Conservation (phyloP, 2,113 vertebrate species). For the Amblyornis subalaris region DNA sequence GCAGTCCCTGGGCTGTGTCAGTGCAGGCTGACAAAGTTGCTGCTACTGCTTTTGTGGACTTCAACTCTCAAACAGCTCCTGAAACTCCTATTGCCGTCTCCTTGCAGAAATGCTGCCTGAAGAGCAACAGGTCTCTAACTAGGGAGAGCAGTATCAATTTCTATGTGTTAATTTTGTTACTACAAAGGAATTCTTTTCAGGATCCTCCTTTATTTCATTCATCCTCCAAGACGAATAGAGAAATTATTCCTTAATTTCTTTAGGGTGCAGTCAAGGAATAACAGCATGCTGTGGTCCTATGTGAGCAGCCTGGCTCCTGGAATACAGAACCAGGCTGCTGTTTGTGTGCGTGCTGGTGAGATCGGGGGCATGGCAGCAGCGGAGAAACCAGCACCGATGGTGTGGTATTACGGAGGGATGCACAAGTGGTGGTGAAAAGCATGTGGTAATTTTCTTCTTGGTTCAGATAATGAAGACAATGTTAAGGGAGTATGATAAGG, state of each 20-base stretch:
- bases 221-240: not conserved
- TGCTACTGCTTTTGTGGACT: not conserved
- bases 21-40: not conserved
- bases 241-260: not conserved
- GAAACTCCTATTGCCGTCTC: not conserved
- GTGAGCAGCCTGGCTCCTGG: not conserved
- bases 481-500: not conserved
- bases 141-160: not conserved
- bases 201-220: not conserved
- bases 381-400: fast-evolving
- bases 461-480: not conserved
- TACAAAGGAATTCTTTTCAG: not conserved
- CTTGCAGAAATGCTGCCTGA: not conserved
- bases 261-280: not conserved
- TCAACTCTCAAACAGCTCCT: not conserved
- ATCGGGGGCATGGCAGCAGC: not conserved
- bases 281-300: not conserved
- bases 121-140: not conserved
- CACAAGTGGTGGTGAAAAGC: not conserved
- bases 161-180: not conserved
- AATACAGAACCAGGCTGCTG: not conserved
- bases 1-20: not conserved
- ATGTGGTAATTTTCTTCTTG: not conserved
- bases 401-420: not conserved
- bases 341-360: not conserved